A percentile compares a stretch with the other conserved stretches of the same genome.
Evolutionary conservation across 2,797 vertebrate species (phyloP).

Genomic region (Neoniphon sammara): DNA sequence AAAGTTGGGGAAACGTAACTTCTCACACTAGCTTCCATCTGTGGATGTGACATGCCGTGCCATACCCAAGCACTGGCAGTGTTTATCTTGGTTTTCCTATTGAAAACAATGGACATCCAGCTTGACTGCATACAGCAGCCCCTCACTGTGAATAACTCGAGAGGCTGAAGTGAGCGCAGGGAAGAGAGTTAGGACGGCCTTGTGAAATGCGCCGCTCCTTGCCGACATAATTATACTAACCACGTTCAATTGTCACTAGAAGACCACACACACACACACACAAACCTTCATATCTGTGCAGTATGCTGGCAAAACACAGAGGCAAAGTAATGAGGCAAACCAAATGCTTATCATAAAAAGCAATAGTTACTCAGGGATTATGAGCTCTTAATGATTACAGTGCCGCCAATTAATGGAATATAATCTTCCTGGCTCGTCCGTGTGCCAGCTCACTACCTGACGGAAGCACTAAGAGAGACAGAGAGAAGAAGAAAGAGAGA

Average conservation of each 20-base stretch:
- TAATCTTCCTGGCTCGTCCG: conserved; percentile 62
- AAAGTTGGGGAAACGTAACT: not conserved
- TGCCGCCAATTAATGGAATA: conserved; percentile 65
- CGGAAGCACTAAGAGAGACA: conserved; percentile 23
- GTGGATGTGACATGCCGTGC: not conserved
- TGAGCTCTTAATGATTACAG: conserved; percentile 73
- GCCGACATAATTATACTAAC: conserved; percentile 52
- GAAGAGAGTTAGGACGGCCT: conserved; percentile 9
- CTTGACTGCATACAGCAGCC: not conserved
- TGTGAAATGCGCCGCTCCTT: conserved; percentile 32
- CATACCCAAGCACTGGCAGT: not conserved
- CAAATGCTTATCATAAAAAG: conserved; percentile 72
- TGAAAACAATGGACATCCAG: conserved; percentile 9
- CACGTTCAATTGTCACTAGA: conserved; percentile 20
- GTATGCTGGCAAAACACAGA: conserved; percentile 33
- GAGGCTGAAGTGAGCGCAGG: conserved; percentile 18
- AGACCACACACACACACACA: conserved; percentile 10
- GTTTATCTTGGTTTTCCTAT: conserved; percentile 2
- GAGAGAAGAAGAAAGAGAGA: not conserved
- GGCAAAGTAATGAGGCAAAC: conserved; percentile 60
- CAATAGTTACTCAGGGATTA: conserved; percentile 74
- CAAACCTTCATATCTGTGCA: conserved; percentile 29
- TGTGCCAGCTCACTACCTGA: conserved; percentile 40
- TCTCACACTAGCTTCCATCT: not conserved
- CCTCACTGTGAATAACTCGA: conserved; percentile 2